phyloP scores from a whole-genome alignment of 1,140 invertebrate species.

The Euschistus heros region DNA sequence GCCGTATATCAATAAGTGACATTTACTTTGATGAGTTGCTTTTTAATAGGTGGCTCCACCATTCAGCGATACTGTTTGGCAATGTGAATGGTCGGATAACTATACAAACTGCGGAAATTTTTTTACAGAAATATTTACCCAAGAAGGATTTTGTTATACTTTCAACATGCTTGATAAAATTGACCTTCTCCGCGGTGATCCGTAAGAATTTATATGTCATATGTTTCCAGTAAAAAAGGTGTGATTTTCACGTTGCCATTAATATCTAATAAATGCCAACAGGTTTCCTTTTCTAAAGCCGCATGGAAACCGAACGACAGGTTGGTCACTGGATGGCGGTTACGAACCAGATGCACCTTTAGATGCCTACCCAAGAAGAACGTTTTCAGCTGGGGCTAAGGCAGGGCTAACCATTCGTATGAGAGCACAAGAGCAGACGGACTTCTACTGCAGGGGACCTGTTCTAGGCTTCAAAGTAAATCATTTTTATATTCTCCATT shows the following conservation, averaged over 20 bases:
- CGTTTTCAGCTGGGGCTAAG: not conserved
- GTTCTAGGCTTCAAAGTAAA: constrained; percentile 13
- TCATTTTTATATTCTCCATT: too few species aligned
- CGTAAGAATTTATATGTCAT: not conserved
- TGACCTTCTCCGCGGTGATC: not conserved
- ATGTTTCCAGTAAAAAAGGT: not conserved
- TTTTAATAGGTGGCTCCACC: constrained; percentile 42
- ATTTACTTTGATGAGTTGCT: too few species aligned
- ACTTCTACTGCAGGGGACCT: constrained; percentile 11
- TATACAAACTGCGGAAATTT: too few species aligned
- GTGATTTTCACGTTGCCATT: not conserved
- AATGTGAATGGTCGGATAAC: constrained; percentile 22
- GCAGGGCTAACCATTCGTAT: constrained; percentile 17
- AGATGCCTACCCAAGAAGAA: constrained; percentile 19
- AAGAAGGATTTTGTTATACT: constrained; percentile 25
- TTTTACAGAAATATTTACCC: constrained; percentile 8
- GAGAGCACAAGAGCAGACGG: not conserved
- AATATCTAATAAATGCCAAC: too few species aligned
- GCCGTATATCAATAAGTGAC: too few species aligned
- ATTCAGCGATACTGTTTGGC: constrained; percentile 42
- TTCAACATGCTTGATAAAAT: constrained; percentile 24
- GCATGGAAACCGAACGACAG: not conserved
- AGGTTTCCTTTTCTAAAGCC: not conserved
- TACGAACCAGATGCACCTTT: constrained; percentile 6
- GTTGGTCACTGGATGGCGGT: constrained; percentile 23